Percentiles rank a stretch among this genome's conserved stretches.
phyloP scores from a whole-genome alignment of 2,888 invertebrate species.

The Erebia aethiops region DNA sequence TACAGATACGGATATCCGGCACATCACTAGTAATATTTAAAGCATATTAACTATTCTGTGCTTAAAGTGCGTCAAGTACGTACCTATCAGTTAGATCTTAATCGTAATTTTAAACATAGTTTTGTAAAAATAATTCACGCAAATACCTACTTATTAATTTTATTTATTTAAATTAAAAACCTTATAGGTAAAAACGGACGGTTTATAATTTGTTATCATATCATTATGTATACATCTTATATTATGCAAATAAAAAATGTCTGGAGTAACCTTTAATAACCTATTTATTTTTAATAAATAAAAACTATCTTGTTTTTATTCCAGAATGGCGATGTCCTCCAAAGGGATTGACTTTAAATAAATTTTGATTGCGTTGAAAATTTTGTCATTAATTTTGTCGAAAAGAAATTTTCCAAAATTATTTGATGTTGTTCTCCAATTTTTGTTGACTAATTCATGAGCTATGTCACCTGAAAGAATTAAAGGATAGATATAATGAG shows the following conservation, averaged over 20 bases:
- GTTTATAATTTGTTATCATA: background rate
- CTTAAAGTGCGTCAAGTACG: too few relatives aligned
- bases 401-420: slow-evolving; percentile 13
- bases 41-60: too few relatives aligned
- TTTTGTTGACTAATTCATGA: slow-evolving; percentile 35
- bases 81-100: too few relatives aligned
- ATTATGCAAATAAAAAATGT: background rate
- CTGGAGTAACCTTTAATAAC: background rate
- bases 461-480: slow-evolving; percentile 32
- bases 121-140: too few relatives aligned
- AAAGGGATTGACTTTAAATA: slow-evolving; percentile 22
- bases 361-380: slow-evolving; percentile 23
- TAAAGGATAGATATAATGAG: background rate
- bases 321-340: slow-evolving; percentile 1
- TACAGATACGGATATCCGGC: too few relatives aligned
- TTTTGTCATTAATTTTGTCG: slow-evolving; percentile 16
- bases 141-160: too few relatives aligned
- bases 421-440: slow-evolving; percentile 36
- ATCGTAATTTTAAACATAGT: too few relatives aligned
- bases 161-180: too few relatives aligned
- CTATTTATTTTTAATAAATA: background rate
- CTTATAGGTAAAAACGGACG: too few relatives aligned
- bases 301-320: background rate
- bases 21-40: too few relatives aligned
- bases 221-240: background rate